Evolutionary conservation across 2,113 vertebrate species (phyloP), one percentile per base, ranked within the genome.

Genomic region (Nothocercus julius): DNA sequence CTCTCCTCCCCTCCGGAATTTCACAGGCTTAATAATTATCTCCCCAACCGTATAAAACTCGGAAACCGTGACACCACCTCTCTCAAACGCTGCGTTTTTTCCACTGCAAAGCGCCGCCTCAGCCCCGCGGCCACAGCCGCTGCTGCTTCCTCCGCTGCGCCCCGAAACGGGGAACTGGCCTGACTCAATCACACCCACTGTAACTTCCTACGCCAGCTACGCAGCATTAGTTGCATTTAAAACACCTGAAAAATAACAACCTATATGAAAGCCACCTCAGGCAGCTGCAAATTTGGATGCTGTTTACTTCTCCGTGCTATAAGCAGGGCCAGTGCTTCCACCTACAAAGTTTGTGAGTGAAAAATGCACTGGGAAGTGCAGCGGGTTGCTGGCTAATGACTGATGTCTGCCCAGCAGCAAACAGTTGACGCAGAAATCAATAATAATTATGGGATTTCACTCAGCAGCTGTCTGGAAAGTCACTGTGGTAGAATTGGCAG

Each of bases 261-360:
- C 7, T 11, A 9, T 12, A 21, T 11, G 9, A 3, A 14, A 32
- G 38, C 4, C 40, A 3, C 18, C 27, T 15, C 9, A 14, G 56
- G 21, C 7, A 17, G 4, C 25, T 3, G 24, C 36, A 42, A 44
- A 44, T 45, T 18, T 36, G 28, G 53, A 40, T 14, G 27, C 18
- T 14, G 12, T 44, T 49, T 27, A 3, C 49, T 7, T 45, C 54
- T 13, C 64, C 3, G 36, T 15, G 64, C 84, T 9, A 30, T 15
- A 6, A 13, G 36, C n/a, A 19, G 56, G 38, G 19, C 40, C 74
- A 7, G n/a, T 30, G 1, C 0, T 1, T 25, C 53, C 21, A 16
- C 20, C 1, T 17, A 25, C 25, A 5, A 4, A 0, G 9, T 9
- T 34, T 6, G 53, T 6, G 17, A 21, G 56, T 4, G 14, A 28